phyloP scores from a whole-genome alignment of 2,113 vertebrate genomes.

The Donacobius atricapilla region DNA sequence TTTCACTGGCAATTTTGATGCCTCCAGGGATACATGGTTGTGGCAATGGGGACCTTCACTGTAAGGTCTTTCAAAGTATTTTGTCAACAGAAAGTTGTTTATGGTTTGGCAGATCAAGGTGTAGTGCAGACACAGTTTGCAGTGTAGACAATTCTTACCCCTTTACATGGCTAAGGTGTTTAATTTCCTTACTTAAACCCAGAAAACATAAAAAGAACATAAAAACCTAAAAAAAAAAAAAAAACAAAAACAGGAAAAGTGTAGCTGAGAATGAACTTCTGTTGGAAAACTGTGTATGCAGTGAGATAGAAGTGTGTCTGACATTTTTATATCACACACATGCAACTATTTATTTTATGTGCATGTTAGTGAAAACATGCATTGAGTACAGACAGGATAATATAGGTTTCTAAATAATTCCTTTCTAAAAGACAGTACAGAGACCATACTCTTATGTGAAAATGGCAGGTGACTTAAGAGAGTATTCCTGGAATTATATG shows the following conservation, averaged over 20 bases:
- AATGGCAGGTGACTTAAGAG: conserved; percentile 60
- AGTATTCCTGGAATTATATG: conserved; percentile 40
- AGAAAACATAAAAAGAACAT: background rate
- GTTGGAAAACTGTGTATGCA: background rate
- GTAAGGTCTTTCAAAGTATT: background rate
- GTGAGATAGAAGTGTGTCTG: background rate
- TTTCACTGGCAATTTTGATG: background rate
- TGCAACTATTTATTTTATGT: background rate
- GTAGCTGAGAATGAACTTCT: background rate
- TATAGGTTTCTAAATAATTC: background rate
- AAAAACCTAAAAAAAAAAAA: background rate
- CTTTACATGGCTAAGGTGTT: rapidly evolving
- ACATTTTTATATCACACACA: rapidly evolving
- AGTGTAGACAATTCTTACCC: background rate
- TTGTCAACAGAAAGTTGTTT: background rate
- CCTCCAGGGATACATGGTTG: background rate
- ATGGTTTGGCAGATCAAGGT: background rate
- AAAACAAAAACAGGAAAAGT: background rate
- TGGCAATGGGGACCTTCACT: rapidly evolving
- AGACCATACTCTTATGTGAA: background rate
- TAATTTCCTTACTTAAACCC: background rate
- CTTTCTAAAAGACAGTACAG: background rate
- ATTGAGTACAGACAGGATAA: background rate
- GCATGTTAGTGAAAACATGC: background rate
- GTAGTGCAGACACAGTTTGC: background rate